Conservation (phyloP, 2,113 vertebrate species). For the Scopus umbretta region DNA sequence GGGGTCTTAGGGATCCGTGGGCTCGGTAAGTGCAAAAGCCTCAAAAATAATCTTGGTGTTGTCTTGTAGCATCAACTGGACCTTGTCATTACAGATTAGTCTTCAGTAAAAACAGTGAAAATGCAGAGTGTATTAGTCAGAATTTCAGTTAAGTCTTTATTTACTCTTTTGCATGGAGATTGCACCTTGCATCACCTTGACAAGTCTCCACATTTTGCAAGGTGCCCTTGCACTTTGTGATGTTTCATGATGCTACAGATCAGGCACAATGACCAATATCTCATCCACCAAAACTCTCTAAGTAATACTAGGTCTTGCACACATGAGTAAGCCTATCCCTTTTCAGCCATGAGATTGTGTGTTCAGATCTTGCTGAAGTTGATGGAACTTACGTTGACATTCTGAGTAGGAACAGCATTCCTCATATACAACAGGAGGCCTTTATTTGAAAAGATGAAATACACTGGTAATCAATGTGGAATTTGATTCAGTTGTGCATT, state of each 20-base stretch:
- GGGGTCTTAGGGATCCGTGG: slow-evolving; percentile 90
- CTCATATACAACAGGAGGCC: neutral
- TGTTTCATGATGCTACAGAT: neutral
- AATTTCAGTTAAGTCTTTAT: neutral
- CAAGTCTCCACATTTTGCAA: neutral
- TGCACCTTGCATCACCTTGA: neutral
- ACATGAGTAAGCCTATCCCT: neutral
- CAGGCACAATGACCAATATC: neutral
- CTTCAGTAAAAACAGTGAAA: neutral
- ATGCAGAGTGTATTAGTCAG: neutral
- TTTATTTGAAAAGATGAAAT: neutral
- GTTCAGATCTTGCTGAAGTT: neutral
- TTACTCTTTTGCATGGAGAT: neutral
- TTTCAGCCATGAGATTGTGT: neutral
- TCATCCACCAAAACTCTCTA: neutral
- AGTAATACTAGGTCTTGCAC: neutral
- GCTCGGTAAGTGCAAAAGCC: slow-evolving; percentile 74
- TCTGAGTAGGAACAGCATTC: neutral
- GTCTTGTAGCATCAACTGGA: neutral
- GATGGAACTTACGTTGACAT: neutral
- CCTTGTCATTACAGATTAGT: neutral
- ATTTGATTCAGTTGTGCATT: neutral
- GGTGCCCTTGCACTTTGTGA: neutral
- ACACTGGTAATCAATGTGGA: neutral
- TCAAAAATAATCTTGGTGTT: neutral